These are phyloP conservation scores for Falco rusticolus DNA, from an alignment of 2,797 vertebrate genomes.

Conservation along the genomic window DNA sequence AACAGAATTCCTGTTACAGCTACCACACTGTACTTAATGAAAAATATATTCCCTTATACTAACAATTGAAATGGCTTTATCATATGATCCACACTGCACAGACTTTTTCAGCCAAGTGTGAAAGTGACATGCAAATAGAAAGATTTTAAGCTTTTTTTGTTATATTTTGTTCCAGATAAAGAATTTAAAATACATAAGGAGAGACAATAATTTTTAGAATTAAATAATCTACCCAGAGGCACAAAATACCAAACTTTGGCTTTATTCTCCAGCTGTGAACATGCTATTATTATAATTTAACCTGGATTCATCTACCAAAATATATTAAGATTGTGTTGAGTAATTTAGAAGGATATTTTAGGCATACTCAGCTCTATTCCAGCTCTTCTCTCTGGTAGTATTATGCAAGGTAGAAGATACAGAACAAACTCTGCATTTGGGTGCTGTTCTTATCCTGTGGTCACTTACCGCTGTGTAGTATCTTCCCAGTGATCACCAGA, in stretches of 20 bases:
- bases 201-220: neutral
- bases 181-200: neutral
- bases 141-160: neutral
- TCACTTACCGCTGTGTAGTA: conserved; percentile 6
- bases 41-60: neutral
- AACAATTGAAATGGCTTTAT: neutral
- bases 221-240: neutral
- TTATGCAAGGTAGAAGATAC: conserved; percentile 39
- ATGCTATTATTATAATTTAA: neutral
- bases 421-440: conserved; percentile 43
- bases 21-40: neutral
- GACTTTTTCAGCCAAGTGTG: neutral
- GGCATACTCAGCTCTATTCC: neutral
- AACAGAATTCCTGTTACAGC: neutral
- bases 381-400: neutral
- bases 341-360: neutral
- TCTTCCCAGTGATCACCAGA: conserved; percentile 14
- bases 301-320: neutral
- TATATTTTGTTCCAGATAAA: neutral
- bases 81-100: neutral
- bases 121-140: neutral
- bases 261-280: neutral
- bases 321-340: neutral
- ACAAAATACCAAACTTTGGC: neutral
- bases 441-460: conserved; percentile 44